Conservation (phyloP, 2,113 vertebrate genomes). For the Athene cunicularia region DNA sequence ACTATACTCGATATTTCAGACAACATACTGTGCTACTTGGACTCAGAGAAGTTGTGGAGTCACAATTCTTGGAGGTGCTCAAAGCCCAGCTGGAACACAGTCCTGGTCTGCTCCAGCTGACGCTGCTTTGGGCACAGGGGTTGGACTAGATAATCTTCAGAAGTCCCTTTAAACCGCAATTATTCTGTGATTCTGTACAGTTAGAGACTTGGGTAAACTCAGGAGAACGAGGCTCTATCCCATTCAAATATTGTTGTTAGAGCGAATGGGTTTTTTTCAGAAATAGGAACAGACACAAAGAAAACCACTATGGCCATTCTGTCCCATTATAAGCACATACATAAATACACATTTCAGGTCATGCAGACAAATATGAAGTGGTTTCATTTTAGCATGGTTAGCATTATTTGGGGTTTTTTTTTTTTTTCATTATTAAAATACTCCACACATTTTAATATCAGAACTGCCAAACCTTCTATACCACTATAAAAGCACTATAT, state of each 20-base stretch:
- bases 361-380: background rate
- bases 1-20: background rate
- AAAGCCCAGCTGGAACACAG: background rate
- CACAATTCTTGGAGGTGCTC: background rate
- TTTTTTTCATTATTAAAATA: background rate
- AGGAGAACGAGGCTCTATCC: background rate
- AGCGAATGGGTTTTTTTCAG: background rate
- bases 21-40: background rate
- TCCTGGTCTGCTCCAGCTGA: background rate
- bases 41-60: background rate
- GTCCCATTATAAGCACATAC: background rate
- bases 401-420: background rate
- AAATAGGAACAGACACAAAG: background rate
- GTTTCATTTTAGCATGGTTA: background rate
- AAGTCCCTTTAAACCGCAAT: background rate
- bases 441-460: background rate
- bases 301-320: background rate
- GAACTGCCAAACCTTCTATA: background rate
- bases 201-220: background rate
- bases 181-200: background rate
- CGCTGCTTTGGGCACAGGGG: background rate
- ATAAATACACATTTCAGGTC: background rate
- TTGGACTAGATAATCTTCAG: background rate
- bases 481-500: background rate
- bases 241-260: background rate